Evolutionary conservation across 2,113 vertebrate species (phyloP).

Genomic region (Cathartes aura): DNA sequence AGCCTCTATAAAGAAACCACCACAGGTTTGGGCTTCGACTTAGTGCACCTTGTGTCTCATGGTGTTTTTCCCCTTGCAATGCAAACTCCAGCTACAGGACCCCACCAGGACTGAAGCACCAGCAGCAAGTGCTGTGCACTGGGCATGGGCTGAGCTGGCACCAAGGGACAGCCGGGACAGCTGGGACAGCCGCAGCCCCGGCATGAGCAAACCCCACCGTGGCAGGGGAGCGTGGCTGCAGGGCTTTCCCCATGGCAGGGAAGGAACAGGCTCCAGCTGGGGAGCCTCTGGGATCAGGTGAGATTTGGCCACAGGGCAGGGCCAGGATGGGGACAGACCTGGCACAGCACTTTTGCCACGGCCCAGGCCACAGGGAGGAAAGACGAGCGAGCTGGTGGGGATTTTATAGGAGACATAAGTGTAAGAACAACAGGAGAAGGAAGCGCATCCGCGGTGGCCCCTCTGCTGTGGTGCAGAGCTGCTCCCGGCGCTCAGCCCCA

Average conservation of each 20-base stretch:
- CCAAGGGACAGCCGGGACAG: background rate
- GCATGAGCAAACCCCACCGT: rapidly evolving
- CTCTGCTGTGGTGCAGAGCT: background rate
- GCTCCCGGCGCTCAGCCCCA: background rate
- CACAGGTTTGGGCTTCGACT: background rate
- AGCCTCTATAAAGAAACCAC: background rate
- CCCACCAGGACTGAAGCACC: background rate
- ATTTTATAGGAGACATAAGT: background rate
- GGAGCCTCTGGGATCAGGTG: background rate
- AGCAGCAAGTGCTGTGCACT: background rate
- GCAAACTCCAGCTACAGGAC: background rate
- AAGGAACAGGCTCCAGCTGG: background rate
- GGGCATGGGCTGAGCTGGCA: background rate
- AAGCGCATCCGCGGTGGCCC: rapidly evolving
- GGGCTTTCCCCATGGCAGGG: background rate
- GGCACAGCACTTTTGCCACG: too few species aligned
- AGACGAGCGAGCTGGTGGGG: background rate
- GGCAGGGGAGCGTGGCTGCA: background rate
- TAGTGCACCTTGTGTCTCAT: background rate
- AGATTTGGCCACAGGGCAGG: background rate
- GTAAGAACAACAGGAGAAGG: background rate
- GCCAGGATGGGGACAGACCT: background rate
- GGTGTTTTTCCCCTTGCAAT: background rate
- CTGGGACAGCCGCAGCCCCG: background rate
- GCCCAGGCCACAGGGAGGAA: background rate